These are phyloP conservation scores for Lepisosteus osseus DNA, from an alignment of 2,113 vertebrate species.

Conservation along the genomic window DNA sequence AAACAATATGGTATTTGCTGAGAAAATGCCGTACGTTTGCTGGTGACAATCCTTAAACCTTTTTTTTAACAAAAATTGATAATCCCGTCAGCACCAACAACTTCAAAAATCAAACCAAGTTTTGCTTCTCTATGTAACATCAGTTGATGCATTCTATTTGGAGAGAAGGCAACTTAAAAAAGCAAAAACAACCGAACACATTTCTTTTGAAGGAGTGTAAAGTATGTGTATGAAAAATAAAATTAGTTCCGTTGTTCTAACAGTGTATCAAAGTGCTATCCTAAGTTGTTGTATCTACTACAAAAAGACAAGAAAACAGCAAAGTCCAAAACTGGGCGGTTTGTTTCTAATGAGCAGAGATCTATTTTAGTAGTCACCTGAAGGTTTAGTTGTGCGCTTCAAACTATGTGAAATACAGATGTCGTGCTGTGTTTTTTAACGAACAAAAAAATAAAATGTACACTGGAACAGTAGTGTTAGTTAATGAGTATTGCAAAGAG, in stretches of 20 bases:
- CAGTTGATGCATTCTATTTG: constrained; percentile 65
- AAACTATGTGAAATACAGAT: constrained; percentile 93
- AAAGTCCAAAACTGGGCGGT: constrained; percentile 74
- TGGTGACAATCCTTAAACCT: constrained; percentile 56
- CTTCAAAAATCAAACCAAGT: background rate
- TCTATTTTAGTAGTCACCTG: constrained; percentile 99
- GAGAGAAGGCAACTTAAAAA: constrained; percentile 83
- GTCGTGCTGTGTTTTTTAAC: constrained; percentile 85
- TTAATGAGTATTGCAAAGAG: constrained; percentile 93
- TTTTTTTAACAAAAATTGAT: constrained; percentile 9
- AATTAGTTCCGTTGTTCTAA: constrained; percentile 86
- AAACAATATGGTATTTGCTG: background rate
- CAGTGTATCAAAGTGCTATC: constrained; percentile 93
- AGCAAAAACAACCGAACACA: constrained; percentile 63
- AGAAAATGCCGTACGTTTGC: constrained; percentile 22
- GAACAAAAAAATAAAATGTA: constrained; percentile 74
- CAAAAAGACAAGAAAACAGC: constrained; percentile 61
- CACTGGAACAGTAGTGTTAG: constrained; percentile 95
- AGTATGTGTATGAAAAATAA: constrained; percentile 84
- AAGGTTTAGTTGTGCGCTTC: constrained; percentile 98
- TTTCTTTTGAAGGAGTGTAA: constrained; percentile 83
- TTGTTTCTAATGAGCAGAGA: constrained; percentile 96
- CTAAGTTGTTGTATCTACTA: constrained; percentile 80
- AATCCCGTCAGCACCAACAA: background rate
- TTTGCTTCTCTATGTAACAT: too few species aligned